Evolutionary conservation across 2,888 invertebrate species (phyloP), one percentile per base, ranked within the genome.

Genomic region (Aelia acuminata): DNA sequence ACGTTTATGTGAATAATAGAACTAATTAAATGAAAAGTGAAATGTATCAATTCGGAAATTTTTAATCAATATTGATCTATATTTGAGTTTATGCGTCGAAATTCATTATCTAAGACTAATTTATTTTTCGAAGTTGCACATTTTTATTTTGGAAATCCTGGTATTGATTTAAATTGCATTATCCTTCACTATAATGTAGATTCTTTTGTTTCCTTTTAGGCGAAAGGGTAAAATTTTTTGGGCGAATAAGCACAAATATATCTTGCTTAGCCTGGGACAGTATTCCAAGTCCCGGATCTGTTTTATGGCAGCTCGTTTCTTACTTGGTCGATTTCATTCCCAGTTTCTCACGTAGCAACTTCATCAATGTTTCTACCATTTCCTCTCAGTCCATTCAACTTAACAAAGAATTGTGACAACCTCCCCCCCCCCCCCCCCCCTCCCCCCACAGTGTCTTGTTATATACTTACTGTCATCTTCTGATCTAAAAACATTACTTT

Each of bases 361-460:
- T 63, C 63, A 63, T 63, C 63, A 63, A 63, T 63, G 63, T 31
- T 31, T 18, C 63, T 63, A 31, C 63, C 31, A 63, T 63, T 63
- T 18, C 26, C 63, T 63, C 31, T 63, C 63, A 63, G 31, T 63
- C 63, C 63, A 63, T 63, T 63, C 63, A 63, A 31, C 63, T 63
- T 63, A 63, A 63, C 63, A 63, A 31, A 63, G 63, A 63, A 63
- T 63, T 63, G 63, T 63, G 63, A 63, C 63, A 63, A 63, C 63
- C 63, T n/a, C n/a, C n/a, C n/a, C n/a, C n/a, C n/a, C n/a, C n/a
- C n/a, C n/a, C n/a, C n/a, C n/a, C n/a, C n/a, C n/a, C n/a, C n/a
- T n/a, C n/a, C n/a, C n/a, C n/a, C n/a, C n/a, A n/a, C n/a, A 31
- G 15, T 63, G 57, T 18, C 22, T 0, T 57, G 3, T 7, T 57